Evolutionary conservation across 1,140 invertebrate species (phyloP).

Genomic region (Ruditapes philippinarum): DNA sequence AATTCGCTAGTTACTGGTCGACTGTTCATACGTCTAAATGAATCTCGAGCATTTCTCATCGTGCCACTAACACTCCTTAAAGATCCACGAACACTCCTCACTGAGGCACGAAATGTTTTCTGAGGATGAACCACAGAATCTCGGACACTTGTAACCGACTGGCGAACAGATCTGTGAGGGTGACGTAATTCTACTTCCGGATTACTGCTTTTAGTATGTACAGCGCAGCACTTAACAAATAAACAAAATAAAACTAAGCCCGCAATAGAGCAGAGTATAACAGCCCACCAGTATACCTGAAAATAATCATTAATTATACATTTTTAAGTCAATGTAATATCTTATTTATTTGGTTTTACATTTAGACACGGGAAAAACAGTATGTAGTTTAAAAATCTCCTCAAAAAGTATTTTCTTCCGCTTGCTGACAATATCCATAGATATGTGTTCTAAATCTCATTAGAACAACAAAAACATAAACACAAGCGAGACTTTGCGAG

Average conservation of each 20-base stretch:
- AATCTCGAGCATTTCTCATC: neutral
- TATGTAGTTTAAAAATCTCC: too few species aligned
- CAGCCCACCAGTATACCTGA: conserved; percentile 17
- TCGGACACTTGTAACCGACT: neutral
- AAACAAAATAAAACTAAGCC: neutral
- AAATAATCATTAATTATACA: too few species aligned
- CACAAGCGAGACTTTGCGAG: too few species aligned
- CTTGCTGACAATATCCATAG: too few species aligned
- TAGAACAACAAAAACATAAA: too few species aligned
- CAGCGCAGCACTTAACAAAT: conserved; percentile 1
- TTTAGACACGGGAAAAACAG: too few species aligned
- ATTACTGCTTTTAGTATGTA: conserved; percentile 33
- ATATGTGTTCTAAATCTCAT: too few species aligned
- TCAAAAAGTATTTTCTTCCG: too few species aligned
- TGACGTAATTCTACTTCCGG: neutral
- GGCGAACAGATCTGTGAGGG: conserved; percentile 5
- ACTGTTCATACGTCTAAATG: neutral
- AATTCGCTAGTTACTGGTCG: neutral
- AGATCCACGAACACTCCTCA: neutral
- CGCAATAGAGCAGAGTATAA: neutral
- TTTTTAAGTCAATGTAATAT: too few species aligned
- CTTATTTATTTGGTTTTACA: too few species aligned
- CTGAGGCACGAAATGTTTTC: neutral
- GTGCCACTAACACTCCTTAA: neutral
- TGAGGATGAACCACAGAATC: neutral